phyloP scores from a whole-genome alignment of 2,797 vertebrate genomes.

The Spea hammondii region DNA sequence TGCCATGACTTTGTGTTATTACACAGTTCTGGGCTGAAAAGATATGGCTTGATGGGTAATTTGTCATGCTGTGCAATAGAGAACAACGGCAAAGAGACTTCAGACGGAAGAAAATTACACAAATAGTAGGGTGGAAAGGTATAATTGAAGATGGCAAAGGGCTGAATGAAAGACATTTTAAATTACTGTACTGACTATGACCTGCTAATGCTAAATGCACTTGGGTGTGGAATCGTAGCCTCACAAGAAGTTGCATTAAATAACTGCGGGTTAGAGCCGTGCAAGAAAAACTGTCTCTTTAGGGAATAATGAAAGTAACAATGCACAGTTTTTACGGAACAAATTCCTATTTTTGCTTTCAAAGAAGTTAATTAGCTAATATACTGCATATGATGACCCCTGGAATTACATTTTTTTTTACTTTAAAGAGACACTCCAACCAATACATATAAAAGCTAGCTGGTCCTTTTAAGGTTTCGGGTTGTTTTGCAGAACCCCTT shows the following conservation, averaged over 20 bases:
- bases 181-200: constrained; percentile 93
- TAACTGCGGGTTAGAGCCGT: constrained; percentile 83
- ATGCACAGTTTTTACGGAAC: constrained; percentile 35
- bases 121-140: constrained; percentile 98
- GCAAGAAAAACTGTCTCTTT: constrained; percentile 66
- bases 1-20: constrained; percentile 75
- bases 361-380: constrained; percentile 16
- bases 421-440: too few species aligned
- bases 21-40: constrained; percentile 77
- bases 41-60: constrained; percentile 84
- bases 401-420: neutral
- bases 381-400: constrained; percentile 9
- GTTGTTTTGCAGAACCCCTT: too few species aligned
- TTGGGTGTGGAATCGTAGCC: constrained; percentile 83
- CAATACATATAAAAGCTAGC: too few species aligned
- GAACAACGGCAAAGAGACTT: constrained; percentile 84
- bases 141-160: constrained; percentile 98
- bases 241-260: constrained; percentile 83
- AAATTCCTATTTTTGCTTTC: constrained; percentile 50
- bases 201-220: constrained; percentile 82
- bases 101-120: constrained; percentile 97
- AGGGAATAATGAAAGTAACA: constrained; percentile 55
- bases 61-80: constrained; percentile 85
- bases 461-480: too few species aligned
- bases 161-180: constrained; percentile 96